Conservation (phyloP, 2,888 invertebrate genomes). For the Scaptomyza reducta region DNA sequence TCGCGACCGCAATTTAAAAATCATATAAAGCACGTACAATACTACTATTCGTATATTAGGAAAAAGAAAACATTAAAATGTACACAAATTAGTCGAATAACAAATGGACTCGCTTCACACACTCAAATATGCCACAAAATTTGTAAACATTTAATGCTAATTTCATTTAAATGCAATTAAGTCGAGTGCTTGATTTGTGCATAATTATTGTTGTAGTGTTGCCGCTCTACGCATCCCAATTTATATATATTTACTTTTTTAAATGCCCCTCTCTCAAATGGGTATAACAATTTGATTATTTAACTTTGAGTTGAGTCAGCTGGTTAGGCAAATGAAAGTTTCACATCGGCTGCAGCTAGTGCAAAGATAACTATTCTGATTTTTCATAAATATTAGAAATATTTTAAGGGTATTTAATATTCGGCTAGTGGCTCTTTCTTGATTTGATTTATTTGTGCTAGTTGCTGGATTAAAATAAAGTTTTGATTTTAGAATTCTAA, state of each 20-base stretch:
- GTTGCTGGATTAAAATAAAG: conserved; percentile 2
- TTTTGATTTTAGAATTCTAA: conserved; percentile 9
- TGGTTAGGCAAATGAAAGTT: too few relatives aligned
- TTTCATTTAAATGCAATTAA: conserved; percentile 78
- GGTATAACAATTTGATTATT: not conserved
- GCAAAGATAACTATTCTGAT: too few relatives aligned
- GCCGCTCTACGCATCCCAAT: conserved; percentile 12
- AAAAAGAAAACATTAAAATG: conserved; percentile 33
- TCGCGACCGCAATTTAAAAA: conserved; percentile 51
- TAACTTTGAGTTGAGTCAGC: not conserved
- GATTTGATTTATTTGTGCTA: not conserved
- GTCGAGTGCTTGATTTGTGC: conserved; percentile 65
- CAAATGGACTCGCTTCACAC: conserved; percentile 44
- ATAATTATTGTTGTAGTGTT: conserved; percentile 29
- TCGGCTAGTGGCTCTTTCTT: not conserved
- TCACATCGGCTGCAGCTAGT: too few relatives aligned
- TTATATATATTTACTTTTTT: too few relatives aligned
- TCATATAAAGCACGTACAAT: conserved; percentile 17
- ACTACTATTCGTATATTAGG: not conserved
- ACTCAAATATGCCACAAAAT: conserved; percentile 52
- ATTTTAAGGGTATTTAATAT: not conserved
- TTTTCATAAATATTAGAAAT: too few relatives aligned
- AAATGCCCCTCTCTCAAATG: too few relatives aligned
- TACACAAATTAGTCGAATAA: conserved; percentile 62
- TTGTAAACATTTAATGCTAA: conserved; percentile 74